Percentiles rank a stretch among this genome's conserved stretches.
These are phyloP conservation scores for Amphilophus citrinellus DNA, from an alignment of 2,113 vertebrate species.

Conservation along the genomic window DNA sequence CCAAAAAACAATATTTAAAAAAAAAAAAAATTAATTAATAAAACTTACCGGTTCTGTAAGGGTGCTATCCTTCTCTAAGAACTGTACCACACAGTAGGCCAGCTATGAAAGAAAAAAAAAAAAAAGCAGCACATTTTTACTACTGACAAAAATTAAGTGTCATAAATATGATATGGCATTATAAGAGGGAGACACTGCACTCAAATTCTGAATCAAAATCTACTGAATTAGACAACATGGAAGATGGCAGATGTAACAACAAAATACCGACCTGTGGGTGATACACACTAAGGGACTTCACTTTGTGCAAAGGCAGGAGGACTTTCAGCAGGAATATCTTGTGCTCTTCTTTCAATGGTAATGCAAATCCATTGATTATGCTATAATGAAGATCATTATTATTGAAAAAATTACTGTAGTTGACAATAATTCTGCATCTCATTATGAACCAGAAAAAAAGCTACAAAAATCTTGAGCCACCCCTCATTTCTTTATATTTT, in stretches of 20 bases:
- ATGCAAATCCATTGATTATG: constrained; percentile 99
- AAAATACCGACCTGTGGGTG: constrained; percentile 92
- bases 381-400: constrained; percentile 70
- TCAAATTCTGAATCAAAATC: neutral
- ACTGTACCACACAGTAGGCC: constrained; percentile 82
- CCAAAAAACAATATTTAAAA: neutral
- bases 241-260: neutral
- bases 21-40: neutral
- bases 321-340: constrained; percentile 99
- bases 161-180: neutral
- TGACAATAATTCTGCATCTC: neutral
- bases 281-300: constrained; percentile 99
- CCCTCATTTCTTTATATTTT: neutral
- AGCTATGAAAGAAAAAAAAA: constrained; percentile 46
- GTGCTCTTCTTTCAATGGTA: constrained; percentile 99
- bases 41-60: constrained; percentile 80
- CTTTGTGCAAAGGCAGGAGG: constrained; percentile 98
- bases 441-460: neutral
- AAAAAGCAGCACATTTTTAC: neutral
- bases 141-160: neutral
- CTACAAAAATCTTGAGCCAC: neutral
- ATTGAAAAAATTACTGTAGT: neutral
- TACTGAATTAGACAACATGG: neutral
- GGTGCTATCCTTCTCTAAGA: constrained; percentile 82
- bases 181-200: neutral